Evolutionary conservation across 1,140 invertebrate genomes (phyloP).

Genomic region (Choristoneura fumiferana): DNA sequence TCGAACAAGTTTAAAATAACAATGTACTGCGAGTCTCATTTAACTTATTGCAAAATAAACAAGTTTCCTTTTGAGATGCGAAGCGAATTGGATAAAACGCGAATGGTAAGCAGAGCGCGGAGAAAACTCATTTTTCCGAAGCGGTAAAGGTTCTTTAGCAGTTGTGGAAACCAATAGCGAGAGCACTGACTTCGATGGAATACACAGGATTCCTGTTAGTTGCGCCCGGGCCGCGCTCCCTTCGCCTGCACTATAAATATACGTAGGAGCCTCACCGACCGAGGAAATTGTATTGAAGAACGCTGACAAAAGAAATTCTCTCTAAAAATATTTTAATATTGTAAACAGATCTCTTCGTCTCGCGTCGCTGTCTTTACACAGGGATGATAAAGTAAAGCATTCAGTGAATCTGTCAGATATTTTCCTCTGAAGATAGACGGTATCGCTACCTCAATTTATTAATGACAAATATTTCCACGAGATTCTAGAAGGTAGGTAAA

Average conservation of each 20-base stretch:
- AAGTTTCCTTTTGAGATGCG: background rate
- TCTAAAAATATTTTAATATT: constrained; percentile 19
- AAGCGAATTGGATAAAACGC: constrained; percentile 5
- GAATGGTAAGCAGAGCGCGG: background rate
- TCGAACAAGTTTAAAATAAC: constrained; percentile 6
- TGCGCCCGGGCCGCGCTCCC: constrained; percentile 20
- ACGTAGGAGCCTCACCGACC: background rate
- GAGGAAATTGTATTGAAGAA: constrained; percentile 2
- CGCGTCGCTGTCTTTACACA: background rate
- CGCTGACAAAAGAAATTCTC: constrained; percentile 5
- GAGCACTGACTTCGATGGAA: constrained; percentile 27
- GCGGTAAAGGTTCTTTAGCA: constrained; percentile 24
- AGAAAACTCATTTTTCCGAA: constrained; percentile 47
- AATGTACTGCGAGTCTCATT: constrained; percentile 1
- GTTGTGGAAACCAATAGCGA: constrained; percentile 30
- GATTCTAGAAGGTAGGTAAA: too few relatives aligned
- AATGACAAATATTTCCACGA: too few relatives aligned
- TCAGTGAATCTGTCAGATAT: background rate
- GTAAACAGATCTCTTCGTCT: constrained; percentile 10
- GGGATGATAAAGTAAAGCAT: constrained; percentile 10
- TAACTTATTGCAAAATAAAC: constrained; percentile 6
- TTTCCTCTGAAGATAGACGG: too few relatives aligned
- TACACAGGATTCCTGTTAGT: constrained; percentile 30
- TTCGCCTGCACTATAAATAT: background rate
- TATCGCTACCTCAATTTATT: too few relatives aligned